Conservation (phyloP, 2,888 invertebrate genomes). For the Acheta domesticus region DNA sequence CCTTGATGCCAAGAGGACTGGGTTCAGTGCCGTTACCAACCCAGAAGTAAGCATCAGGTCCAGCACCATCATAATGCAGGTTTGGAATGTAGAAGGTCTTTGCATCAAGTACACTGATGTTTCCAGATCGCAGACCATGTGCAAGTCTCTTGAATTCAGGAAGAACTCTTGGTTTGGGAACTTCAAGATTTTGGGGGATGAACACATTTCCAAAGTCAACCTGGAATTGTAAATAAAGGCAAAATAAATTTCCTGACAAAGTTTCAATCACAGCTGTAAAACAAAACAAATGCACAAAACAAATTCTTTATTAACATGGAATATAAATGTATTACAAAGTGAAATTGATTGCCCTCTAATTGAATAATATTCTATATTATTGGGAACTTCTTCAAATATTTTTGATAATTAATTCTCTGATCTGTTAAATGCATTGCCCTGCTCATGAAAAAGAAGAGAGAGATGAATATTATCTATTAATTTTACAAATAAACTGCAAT, state of each 20-base stretch:
- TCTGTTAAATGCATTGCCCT: too few relatives aligned
- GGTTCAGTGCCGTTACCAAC: constrained; percentile 87
- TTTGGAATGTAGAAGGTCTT: constrained; percentile 91
- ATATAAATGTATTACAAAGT: background rate
- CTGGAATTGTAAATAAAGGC: constrained; percentile 51
- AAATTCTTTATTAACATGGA: background rate
- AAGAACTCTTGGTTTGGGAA: constrained; percentile 74
- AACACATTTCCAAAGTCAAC: constrained; percentile 85
- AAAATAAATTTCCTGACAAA: background rate
- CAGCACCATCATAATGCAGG: constrained; percentile 86
- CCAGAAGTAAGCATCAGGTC: constrained; percentile 92
- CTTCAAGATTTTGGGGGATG: constrained; percentile 71
- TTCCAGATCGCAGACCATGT: constrained; percentile 84
- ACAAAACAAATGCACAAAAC: too few relatives aligned
- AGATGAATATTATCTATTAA: too few relatives aligned
- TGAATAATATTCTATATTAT: too few relatives aligned
- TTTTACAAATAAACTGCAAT: too few relatives aligned
- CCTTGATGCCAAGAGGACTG: constrained; percentile 76
- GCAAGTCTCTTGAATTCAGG: constrained; percentile 84
- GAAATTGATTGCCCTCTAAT: too few relatives aligned
- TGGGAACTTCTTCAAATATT: too few relatives aligned
- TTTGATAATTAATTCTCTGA: too few relatives aligned
- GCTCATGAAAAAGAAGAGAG: too few relatives aligned
- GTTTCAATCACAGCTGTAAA: background rate
- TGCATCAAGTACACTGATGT: constrained; percentile 85